phyloP scores from a whole-genome alignment of 2,888 invertebrate genomes.

The Drosophila recens region DNA sequence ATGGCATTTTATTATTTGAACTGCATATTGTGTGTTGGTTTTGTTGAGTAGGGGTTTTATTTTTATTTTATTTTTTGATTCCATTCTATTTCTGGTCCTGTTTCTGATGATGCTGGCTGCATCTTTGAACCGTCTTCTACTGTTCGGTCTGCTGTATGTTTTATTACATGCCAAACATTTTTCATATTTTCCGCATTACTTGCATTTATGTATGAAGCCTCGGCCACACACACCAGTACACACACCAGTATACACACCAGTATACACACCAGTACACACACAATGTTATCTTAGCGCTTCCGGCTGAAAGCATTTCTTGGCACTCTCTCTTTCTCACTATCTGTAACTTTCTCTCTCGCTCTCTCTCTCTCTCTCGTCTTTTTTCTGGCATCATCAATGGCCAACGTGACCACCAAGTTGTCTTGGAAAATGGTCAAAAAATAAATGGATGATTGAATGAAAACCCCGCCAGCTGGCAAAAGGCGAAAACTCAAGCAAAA shows the following conservation, averaged over 20 bases:
- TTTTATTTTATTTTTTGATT: background rate
- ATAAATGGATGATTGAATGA: slow-evolving; percentile 81
- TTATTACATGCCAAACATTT: slow-evolving; percentile 75
- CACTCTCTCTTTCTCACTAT: slow-evolving; percentile 39
- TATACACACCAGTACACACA: slow-evolving; percentile 38
- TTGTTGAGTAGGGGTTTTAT: background rate
- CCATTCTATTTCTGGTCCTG: slow-evolving; percentile 21
- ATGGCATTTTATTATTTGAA: slow-evolving; percentile 67
- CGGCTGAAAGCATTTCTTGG: slow-evolving; percentile 82
- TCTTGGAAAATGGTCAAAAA: slow-evolving; percentile 78
- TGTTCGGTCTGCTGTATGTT: slow-evolving; percentile 46
- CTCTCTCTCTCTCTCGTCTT: slow-evolving; percentile 12
- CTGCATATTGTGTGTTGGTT: slow-evolving; percentile 47
- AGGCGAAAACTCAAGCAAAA: slow-evolving; percentile 57
- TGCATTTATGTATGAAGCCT: slow-evolving; percentile 77
- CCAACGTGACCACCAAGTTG: slow-evolving; percentile 80
- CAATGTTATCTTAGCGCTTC: slow-evolving; percentile 81
- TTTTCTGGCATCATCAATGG: slow-evolving; percentile 63
- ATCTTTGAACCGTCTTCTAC: slow-evolving; percentile 45
- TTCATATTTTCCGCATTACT: slow-evolving; percentile 79
- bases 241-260: slow-evolving; percentile 38
- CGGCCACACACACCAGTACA: slow-evolving; percentile 35
- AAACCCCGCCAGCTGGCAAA: slow-evolving; percentile 79
- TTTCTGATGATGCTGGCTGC: slow-evolving; percentile 31
- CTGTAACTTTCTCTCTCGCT: slow-evolving; percentile 3